Evolutionary conservation across 2,113 vertebrate genomes (phyloP).

Genomic region (Bos taurus): DNA sequence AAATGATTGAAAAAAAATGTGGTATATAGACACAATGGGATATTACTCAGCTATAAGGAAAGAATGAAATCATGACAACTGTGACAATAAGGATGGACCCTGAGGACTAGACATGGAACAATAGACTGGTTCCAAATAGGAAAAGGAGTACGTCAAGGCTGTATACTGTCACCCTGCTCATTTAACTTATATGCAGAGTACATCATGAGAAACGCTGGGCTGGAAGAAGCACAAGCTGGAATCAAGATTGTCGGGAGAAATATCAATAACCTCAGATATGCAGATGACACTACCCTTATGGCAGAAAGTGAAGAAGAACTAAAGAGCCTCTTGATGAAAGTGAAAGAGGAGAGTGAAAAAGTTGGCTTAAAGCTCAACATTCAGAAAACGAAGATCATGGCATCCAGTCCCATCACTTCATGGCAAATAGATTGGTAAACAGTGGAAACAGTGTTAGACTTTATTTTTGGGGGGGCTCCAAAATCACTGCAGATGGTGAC

Average conservation of each 20-base stretch:
- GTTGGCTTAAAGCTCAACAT: background rate
- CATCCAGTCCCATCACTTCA: background rate
- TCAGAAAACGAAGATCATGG: background rate
- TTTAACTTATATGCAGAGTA: background rate
- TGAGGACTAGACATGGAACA: background rate
- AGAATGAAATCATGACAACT: background rate
- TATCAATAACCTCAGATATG: background rate
- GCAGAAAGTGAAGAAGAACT: background rate
- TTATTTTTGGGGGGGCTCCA: fast-evolving
- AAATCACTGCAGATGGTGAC: background rate
- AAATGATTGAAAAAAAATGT: background rate
- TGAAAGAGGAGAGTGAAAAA: background rate
- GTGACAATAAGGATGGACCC: background rate
- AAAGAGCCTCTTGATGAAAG: background rate
- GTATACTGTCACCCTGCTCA: background rate
- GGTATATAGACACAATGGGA: background rate
- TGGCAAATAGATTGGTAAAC: background rate
- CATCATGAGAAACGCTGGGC: background rate
- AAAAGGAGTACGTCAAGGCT: background rate
- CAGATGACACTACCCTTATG: background rate
- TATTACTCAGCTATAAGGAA: background rate
- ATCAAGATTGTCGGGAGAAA: background rate
- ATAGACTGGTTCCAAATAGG: background rate
- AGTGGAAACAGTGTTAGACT: background rate
- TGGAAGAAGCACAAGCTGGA: background rate